These are phyloP conservation scores for Eptatretus atami DNA, from an alignment of 2,797 vertebrate species.

Conservation along the genomic window DNA sequence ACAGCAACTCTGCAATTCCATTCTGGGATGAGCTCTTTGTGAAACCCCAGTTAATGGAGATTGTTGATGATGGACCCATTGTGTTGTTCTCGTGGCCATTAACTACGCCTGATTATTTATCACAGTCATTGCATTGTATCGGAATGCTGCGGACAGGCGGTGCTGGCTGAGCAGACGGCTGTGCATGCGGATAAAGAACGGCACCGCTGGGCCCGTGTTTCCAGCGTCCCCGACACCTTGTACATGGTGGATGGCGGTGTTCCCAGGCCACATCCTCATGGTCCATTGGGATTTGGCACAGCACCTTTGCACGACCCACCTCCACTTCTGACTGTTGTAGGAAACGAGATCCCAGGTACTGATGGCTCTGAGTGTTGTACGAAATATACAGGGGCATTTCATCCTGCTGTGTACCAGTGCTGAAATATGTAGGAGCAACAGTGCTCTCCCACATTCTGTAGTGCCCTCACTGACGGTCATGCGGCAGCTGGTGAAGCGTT, in stretches of 20 bases:
- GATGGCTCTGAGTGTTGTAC: not conserved
- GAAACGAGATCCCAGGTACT: constrained; percentile 86
- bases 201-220: constrained; percentile 85
- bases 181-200: constrained; percentile 83
- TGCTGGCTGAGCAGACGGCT: constrained; percentile 96
- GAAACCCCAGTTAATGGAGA: too few relatives aligned
- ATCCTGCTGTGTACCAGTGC: too few relatives aligned
- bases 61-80: too few relatives aligned
- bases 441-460: constrained; percentile 11
- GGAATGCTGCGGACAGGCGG: constrained; percentile 19
- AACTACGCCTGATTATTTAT: too few relatives aligned
- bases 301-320: constrained; percentile 30
- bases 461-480: constrained; percentile 47
- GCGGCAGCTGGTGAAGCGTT: constrained; percentile 59
- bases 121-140: too few relatives aligned
- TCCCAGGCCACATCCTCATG: constrained; percentile 57
- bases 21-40: too few relatives aligned
- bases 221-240: constrained; percentile 83
- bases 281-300: constrained; percentile 14
- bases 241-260: constrained; percentile 89
- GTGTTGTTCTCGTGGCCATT: too few relatives aligned
- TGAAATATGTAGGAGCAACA: too few relatives aligned
- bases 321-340: constrained; percentile 36
- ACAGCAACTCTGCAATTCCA: too few relatives aligned
- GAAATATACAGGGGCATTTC: too few relatives aligned